Evolutionary conservation across 2,113 vertebrate species (phyloP).

Genomic region (Ammodytes dubius): DNA sequence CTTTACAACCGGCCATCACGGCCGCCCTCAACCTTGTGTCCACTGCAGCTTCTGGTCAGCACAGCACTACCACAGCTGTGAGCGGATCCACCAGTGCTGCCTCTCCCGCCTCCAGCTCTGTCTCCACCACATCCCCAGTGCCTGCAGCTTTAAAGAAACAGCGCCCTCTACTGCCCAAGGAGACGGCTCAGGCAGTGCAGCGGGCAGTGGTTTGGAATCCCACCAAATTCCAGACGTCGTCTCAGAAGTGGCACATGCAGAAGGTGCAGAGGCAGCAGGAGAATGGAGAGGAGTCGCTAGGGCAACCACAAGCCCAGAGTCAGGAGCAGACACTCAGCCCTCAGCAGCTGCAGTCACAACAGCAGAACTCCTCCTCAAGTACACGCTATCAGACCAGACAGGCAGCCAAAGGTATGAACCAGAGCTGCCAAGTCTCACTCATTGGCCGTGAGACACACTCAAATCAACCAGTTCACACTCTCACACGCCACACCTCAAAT

Average conservation of each 20-base stretch:
- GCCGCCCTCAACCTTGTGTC: slow-evolving; percentile 78
- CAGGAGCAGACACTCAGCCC: slow-evolving; percentile 69
- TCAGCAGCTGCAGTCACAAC: slow-evolving; percentile 70
- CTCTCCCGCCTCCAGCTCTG: slow-evolving; percentile 78
- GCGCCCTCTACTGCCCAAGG: slow-evolving; percentile 96
- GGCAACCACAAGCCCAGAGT: slow-evolving; percentile 75
- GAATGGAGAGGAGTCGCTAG: slow-evolving; percentile 73
- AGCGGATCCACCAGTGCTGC: slow-evolving; percentile 69
- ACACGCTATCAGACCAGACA: slow-evolving; percentile 97
- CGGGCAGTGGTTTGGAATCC: slow-evolving; percentile 94
- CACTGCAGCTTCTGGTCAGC: slow-evolving; percentile 74
- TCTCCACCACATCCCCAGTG: slow-evolving; percentile 78
- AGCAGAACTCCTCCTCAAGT: slow-evolving; percentile 88
- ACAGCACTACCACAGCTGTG: slow-evolving; percentile 79
- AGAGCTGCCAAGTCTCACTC: too few species aligned
- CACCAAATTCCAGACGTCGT: slow-evolving; percentile 94
- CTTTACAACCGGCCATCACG: slow-evolving; percentile 84
- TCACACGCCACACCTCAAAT: too few species aligned
- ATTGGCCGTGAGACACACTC: too few species aligned
- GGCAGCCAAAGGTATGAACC: slow-evolving; percentile 92
- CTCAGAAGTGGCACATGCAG: slow-evolving; percentile 97
- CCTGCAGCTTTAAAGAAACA: slow-evolving; percentile 92
- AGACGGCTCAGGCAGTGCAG: slow-evolving; percentile 91
- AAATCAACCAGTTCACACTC: too few species aligned
- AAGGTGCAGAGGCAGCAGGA: slow-evolving; percentile 94